These are phyloP conservation scores for Poeciliopsis turneri DNA, from an alignment of 2,797 vertebrate genomes.

Conservation along the genomic window DNA sequence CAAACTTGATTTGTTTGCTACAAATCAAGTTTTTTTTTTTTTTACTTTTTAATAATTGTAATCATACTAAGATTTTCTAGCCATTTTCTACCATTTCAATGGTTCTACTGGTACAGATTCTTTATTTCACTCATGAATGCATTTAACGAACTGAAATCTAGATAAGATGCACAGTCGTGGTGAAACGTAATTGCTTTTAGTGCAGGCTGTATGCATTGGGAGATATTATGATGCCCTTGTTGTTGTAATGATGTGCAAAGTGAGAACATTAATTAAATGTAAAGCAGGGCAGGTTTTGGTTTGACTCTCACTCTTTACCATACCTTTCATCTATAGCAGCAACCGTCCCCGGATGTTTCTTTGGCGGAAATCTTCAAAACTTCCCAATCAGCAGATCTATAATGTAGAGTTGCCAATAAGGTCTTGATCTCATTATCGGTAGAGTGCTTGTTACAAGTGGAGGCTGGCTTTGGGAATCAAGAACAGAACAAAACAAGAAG, in stretches of 20 bases:
- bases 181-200: neutral
- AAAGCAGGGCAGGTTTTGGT: neutral
- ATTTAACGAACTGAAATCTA: neutral
- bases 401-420: neutral
- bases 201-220: neutral
- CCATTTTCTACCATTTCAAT: neutral
- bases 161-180: neutral
- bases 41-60: neutral
- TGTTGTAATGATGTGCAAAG: neutral
- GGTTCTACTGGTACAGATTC: neutral
- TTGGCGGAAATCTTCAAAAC: neutral
- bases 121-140: neutral
- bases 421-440: constrained; percentile 13
- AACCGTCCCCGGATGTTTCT: neutral
- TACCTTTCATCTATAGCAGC: neutral
- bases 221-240: neutral
- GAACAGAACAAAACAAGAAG: constrained; percentile 2
- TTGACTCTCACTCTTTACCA: neutral
- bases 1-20: too few species aligned
- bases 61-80: neutral
- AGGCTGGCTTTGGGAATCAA: constrained; percentile 14
- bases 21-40: neutral
- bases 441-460: constrained; percentile 13
- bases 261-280: neutral
- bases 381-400: neutral